Percentiles rank a stretch among this genome's conserved stretches.
These are phyloP conservation scores for Pristiophorus japonicus DNA, from an alignment of 2,113 vertebrate genomes.

Conservation along the genomic window DNA sequence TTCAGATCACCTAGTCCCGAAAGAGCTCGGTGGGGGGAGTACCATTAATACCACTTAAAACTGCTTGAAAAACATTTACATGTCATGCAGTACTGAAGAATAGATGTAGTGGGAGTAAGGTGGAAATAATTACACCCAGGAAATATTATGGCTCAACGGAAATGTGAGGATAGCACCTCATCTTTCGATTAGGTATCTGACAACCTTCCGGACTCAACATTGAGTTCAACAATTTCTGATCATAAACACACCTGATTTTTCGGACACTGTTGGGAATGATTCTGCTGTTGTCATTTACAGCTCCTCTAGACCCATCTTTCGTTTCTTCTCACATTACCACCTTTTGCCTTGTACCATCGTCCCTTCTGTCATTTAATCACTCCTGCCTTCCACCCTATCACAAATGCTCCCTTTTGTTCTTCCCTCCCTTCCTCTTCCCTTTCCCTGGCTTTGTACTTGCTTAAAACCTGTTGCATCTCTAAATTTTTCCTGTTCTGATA, in stretches of 20 bases:
- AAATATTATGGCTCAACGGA: neutral
- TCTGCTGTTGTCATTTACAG: too few relatives aligned
- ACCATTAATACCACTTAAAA: neutral
- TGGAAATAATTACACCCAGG: neutral
- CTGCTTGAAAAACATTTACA: neutral
- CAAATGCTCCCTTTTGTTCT: neutral
- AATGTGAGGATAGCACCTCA: neutral
- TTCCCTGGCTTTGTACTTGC: neutral
- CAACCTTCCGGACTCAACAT: neutral
- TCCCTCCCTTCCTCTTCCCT: neutral
- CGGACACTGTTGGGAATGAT: too few relatives aligned
- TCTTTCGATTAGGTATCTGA: neutral
- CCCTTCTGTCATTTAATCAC: neutral
- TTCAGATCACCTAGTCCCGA: neutral
- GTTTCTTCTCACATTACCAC: too few relatives aligned
- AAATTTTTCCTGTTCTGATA: neutral
- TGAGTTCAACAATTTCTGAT: neutral
- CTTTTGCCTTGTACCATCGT: neutral
- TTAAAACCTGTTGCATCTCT: neutral
- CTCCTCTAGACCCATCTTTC: too few relatives aligned
- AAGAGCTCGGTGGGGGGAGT: neutral
- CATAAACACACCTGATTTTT: neutral
- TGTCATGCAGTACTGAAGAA: neutral
- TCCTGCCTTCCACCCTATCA: neutral
- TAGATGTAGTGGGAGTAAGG: neutral